Evolutionary conservation across 2,888 invertebrate genomes (phyloP).

Genomic region (Tinea pellionella): DNA sequence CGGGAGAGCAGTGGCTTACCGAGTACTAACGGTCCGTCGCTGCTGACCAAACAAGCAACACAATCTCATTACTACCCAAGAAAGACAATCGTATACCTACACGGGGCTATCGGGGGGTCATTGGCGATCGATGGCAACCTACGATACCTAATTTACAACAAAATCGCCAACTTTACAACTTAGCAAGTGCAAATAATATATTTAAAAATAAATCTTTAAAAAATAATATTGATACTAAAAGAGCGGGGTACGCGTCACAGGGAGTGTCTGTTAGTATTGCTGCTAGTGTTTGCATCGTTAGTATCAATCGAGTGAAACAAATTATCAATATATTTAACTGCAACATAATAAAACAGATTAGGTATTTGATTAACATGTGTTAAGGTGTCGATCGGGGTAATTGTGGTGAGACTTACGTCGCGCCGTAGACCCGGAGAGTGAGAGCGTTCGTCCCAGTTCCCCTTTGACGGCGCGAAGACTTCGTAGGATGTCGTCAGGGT

Average conservation of each 20-base stretch:
- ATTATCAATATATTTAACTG: not conserved
- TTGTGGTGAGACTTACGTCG: conserved; percentile 73
- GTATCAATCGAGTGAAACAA: not conserved
- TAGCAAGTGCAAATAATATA: not conserved
- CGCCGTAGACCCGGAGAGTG: conserved; percentile 77
- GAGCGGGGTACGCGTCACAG: not conserved
- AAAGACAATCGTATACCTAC: conserved; percentile 29
- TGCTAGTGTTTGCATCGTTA: not conserved
- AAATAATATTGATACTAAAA: not conserved
- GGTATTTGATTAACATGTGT: not conserved
- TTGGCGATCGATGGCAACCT: conserved; percentile 59
- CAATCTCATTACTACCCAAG: conserved; percentile 63
- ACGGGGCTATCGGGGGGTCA: conserved; percentile 17
- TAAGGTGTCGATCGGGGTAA: not conserved
- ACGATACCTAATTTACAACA: conserved; percentile 36
- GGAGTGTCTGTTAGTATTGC: not conserved
- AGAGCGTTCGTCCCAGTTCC: conserved; percentile 85
- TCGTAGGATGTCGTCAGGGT: conserved; percentile 86
- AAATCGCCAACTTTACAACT: not conserved
- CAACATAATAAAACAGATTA: not conserved
- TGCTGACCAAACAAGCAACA: conserved; percentile 69
- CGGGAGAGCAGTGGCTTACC: conserved; percentile 46
- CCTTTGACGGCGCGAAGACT: conserved; percentile 85
- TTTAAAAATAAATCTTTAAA: not conserved
- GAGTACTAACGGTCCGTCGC: conserved; percentile 67